Percentiles rank a stretch among this genome's conserved stretches.
Conservation (phyloP, 2,797 vertebrate genomes). For the Poecile montanus region DNA sequence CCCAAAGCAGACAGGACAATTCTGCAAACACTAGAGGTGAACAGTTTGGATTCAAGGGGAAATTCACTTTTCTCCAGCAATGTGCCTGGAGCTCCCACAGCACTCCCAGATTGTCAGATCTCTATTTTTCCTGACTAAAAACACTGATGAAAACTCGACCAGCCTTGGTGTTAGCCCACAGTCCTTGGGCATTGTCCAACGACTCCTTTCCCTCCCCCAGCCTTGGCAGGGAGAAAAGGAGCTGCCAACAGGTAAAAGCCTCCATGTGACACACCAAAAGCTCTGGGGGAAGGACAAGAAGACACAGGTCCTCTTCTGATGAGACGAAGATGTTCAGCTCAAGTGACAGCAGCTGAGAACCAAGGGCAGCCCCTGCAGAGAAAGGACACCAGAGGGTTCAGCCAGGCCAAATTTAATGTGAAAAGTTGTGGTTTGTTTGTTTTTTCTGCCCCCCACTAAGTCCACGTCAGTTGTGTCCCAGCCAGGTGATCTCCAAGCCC, state of each 20-base stretch:
- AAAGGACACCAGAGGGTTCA: not conserved
- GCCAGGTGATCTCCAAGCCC: fast-evolving
- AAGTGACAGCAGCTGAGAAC: not conserved
- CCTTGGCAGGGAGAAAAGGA: not conserved
- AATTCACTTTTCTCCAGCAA: not conserved
- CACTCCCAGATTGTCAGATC: not conserved
- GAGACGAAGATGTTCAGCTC: not conserved
- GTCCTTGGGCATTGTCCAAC: not conserved
- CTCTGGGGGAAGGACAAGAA: not conserved
- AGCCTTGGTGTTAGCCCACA: not conserved
- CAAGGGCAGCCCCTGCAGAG: not conserved
- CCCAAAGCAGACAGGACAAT: not conserved
- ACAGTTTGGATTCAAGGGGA: not conserved
- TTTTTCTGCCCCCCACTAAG: not conserved
- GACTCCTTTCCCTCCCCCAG: not conserved
- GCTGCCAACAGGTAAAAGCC: not conserved
- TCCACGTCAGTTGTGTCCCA: fast-evolving
- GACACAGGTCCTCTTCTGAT: not conserved
- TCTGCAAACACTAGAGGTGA: not conserved
- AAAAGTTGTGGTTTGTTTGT: fast-evolving
- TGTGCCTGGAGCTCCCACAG: not conserved
- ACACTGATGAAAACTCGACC: fast-evolving
- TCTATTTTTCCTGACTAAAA: not conserved
- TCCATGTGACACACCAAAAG: not conserved
- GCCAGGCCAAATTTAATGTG: not conserved